Conservation (phyloP, 2,113 vertebrate genomes). For the Hemicordylus capensis region DNA sequence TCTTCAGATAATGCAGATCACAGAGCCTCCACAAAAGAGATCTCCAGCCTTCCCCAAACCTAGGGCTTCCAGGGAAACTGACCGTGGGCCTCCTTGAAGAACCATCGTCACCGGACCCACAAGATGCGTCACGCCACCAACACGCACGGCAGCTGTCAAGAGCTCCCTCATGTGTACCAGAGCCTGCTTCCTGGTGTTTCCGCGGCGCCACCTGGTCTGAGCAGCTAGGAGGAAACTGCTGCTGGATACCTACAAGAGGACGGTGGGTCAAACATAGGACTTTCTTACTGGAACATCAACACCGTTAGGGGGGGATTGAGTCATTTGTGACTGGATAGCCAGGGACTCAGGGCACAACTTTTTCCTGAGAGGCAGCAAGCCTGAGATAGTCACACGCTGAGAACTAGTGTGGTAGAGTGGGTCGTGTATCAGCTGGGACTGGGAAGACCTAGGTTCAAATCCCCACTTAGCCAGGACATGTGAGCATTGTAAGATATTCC, state of each 20-base stretch:
- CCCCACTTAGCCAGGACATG: neutral
- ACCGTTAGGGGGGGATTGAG: neutral
- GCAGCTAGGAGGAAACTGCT: slow-evolving; percentile 95
- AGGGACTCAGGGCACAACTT: neutral
- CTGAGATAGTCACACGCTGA: neutral
- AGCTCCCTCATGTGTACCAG: slow-evolving; percentile 96
- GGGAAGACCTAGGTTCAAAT: neutral
- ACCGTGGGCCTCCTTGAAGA: slow-evolving; percentile 96
- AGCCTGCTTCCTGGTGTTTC: slow-evolving; percentile 93
- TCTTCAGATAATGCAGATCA: neutral
- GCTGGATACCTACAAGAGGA: slow-evolving; percentile 86
- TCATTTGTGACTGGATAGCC: neutral
- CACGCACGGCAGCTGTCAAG: slow-evolving; percentile 92
- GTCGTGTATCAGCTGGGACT: neutral
- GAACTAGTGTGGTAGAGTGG: neutral
- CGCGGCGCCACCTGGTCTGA: slow-evolving; percentile 94
- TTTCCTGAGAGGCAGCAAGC: neutral
- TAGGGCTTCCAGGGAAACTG: slow-evolving; percentile 28
- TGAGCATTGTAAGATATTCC: too few relatives aligned
- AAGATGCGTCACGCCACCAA: slow-evolving; percentile 94
- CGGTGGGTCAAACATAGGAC: neutral
- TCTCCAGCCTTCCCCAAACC: neutral
- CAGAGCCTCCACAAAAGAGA: accelerated
- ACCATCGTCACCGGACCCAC: slow-evolving; percentile 98
- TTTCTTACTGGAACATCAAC: neutral